These are phyloP conservation scores for Centropristis striata DNA, from an alignment of 2,113 vertebrate genomes.

Conservation along the genomic window DNA sequence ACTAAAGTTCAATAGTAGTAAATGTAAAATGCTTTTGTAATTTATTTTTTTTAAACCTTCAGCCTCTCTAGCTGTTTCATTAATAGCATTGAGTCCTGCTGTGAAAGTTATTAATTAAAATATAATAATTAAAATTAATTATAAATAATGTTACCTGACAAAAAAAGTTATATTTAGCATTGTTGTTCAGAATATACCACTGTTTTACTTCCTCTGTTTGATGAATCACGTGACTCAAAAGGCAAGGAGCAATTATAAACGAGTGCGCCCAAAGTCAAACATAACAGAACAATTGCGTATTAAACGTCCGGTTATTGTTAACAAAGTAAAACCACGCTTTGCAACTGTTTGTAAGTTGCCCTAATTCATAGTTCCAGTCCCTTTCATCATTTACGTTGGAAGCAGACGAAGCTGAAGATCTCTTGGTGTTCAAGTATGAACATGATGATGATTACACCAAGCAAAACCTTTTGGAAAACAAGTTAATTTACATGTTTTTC, in stretches of 20 bases:
- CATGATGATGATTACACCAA: neutral
- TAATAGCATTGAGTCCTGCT: neutral
- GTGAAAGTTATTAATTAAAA: neutral
- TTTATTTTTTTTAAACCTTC: neutral
- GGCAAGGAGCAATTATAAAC: neutral
- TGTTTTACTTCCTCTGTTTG: neutral
- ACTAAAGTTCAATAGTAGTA: too few relatives aligned
- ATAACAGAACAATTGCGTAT: neutral
- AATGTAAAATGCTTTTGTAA: too few relatives aligned
- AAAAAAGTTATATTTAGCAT: neutral
- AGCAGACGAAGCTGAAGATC: neutral
- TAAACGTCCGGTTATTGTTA: constrained; percentile 7
- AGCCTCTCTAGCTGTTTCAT: neutral
- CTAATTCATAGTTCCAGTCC: too few relatives aligned
- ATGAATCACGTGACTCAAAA: neutral
- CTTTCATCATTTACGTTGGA: neutral
- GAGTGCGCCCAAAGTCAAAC: constrained; percentile 13
- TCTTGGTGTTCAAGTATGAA: neutral
- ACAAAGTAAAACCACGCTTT: constrained; percentile 14
- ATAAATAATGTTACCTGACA: neutral
- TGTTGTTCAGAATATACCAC: neutral
- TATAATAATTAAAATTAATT: too few relatives aligned
- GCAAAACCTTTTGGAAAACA: rapidly evolving
- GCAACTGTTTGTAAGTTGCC: neutral
- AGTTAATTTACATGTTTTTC: neutral